These are phyloP conservation scores for Bugula neritina DNA, from an alignment of 2,888 invertebrate species.

Conservation along the genomic window DNA sequence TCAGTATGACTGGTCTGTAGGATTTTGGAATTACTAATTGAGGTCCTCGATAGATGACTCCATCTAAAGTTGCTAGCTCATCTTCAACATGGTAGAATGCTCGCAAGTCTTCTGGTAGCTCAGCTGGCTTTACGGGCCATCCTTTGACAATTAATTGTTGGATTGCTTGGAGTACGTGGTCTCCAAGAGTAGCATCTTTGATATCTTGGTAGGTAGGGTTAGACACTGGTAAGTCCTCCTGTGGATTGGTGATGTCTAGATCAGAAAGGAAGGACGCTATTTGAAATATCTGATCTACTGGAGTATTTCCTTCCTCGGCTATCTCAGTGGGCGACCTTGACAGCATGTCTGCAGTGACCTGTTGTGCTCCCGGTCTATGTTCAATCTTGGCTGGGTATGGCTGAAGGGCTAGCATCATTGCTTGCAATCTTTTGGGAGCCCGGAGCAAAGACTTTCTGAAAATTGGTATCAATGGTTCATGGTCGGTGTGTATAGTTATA, in stretches of 20 bases:
- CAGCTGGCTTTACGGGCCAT: background rate
- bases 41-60: background rate
- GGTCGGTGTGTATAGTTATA: background rate
- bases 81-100: background rate
- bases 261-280: slow-evolving; percentile 11
- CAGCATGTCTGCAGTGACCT: slow-evolving; percentile 2
- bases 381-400: no score
- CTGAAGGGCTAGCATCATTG: background rate
- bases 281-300: slow-evolving; percentile 17
- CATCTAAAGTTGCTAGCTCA: slow-evolving; percentile 8
- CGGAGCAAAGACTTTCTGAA: background rate
- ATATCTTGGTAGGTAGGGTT: background rate
- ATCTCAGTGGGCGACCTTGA: background rate
- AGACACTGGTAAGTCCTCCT: slow-evolving; percentile 4
- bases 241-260: background rate
- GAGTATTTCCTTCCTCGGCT: background rate
- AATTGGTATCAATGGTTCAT: background rate
- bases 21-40: background rate
- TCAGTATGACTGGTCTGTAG: background rate
- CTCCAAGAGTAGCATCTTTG: background rate
- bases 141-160: background rate
- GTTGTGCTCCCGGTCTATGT: background rate
- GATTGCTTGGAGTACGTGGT: background rate
- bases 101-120: background rate
- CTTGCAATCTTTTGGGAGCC: background rate